A percentile compares a stretch with the other conserved stretches of the same genome.
phyloP scores from a whole-genome alignment of 1,140 invertebrate genomes.

The Batillaria attramentaria region DNA sequence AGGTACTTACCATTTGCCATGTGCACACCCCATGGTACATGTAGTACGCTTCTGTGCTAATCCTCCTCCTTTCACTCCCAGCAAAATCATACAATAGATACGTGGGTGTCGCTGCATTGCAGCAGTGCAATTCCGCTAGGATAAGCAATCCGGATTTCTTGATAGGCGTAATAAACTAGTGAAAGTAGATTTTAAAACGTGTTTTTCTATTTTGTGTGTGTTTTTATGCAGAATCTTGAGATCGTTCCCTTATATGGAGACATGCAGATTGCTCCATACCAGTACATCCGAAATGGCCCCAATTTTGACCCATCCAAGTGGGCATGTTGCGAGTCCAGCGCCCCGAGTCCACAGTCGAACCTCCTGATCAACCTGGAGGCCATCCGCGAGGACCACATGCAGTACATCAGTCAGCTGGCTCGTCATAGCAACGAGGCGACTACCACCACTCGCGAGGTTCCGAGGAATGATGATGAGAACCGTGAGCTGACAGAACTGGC shows the following conservation, averaged over 20 bases:
- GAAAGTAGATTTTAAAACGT: not conserved
- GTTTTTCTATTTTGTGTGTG: not conserved
- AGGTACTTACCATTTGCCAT: too few species aligned
- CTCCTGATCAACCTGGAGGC: conserved; percentile 95
- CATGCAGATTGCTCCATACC: conserved; percentile 99
- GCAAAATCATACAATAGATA: too few species aligned
- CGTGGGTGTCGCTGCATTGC: too few species aligned
- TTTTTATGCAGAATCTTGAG: conserved; percentile 81
- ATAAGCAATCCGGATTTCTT: too few species aligned
- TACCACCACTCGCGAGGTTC: conserved; percentile 77
- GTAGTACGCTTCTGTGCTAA: too few species aligned
- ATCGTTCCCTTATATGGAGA: conserved; percentile 99
- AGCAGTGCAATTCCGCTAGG: too few species aligned
- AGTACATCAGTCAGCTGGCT: conserved; percentile 95
- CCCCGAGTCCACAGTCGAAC: conserved; percentile 90
- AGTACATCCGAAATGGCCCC: conserved; percentile 96
- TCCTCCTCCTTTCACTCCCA: too few species aligned
- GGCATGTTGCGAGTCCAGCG: conserved; percentile 81
- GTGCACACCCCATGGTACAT: too few species aligned
- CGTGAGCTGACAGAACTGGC: conserved; percentile 93
- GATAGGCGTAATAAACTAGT: too few species aligned
- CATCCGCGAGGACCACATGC: conserved; percentile 97
- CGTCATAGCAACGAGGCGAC: conserved; percentile 92
- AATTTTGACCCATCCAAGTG: conserved; percentile 94
- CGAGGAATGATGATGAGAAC: conserved; percentile 92